Evolutionary conservation across 1,140 invertebrate species (phyloP).

Genomic region (Drosophila insularis): DNA sequence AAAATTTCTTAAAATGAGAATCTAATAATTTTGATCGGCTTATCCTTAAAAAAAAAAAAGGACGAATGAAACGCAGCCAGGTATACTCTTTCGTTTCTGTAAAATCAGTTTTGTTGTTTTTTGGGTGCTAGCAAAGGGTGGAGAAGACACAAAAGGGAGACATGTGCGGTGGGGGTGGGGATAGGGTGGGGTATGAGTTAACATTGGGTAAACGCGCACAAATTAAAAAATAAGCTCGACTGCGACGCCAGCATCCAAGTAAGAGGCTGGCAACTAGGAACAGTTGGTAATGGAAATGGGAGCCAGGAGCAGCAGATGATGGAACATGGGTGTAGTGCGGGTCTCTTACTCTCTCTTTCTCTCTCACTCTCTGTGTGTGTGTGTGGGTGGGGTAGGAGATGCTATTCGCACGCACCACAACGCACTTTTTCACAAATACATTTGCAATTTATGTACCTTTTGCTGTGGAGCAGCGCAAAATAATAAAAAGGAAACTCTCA

Average conservation of each 20-base stretch:
- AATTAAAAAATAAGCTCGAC: slow-evolving; percentile 33
- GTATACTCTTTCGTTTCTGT: neutral
- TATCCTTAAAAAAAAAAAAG: no score
- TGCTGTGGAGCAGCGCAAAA: slow-evolving; percentile 41
- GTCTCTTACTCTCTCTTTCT: neutral
- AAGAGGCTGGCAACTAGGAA: slow-evolving; percentile 1
- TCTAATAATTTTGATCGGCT: no score
- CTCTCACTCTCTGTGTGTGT: neutral
- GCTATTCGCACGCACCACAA: slow-evolving; percentile 51
- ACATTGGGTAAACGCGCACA: slow-evolving; percentile 24
- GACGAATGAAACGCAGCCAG: no score
- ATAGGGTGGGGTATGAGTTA: neutral
- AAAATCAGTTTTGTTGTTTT: no score
- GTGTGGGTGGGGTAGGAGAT: neutral
- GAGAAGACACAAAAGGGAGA: neutral
- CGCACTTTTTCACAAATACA: slow-evolving; percentile 65
- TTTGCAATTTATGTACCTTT: slow-evolving; percentile 66
- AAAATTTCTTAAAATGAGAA: no score
- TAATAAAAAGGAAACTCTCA: slow-evolving; percentile 56
- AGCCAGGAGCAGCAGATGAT: neutral
- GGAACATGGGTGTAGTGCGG: neutral
- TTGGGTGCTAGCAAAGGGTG: neutral
- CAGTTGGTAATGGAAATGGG: no score
- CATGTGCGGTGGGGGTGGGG: no score
- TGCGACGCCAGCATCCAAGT: slow-evolving; percentile 10